Evolutionary conservation across 2,888 invertebrate species (phyloP), one percentile per base, ranked within the genome.

Genomic region (Autographa gamma): DNA sequence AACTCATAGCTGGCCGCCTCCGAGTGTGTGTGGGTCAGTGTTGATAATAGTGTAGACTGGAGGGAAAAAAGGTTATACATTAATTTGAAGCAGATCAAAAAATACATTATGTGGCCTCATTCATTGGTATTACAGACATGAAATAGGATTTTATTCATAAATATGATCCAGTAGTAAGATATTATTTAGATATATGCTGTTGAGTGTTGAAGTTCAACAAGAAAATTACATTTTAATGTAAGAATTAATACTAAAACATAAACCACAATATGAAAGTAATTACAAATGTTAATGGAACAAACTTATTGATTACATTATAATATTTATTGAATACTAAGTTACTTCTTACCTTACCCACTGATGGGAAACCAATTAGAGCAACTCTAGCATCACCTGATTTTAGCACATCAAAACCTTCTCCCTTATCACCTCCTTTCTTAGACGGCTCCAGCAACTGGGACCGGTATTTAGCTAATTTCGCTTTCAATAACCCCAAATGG

Each of bases 361-460:
- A 99, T 9, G 99, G 99, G 91, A 99, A 99, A 54, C 99, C 99
- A 85, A 99, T 99, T 7, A 99, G 96, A 9, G 99, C 99, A 16
- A 99, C 99, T 88, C 99, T 96, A 11, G 99, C 99, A 97, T 99
- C 99, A 62, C 99, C 99, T 85, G 99, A 99, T 93, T 99, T 99
- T 83, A 99, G 96, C 13, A 99, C 99, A 97, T 99, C 99, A 94
- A 99, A 99, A 0, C 99, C 99, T 93, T 98, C 98, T 31, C 99
- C 99, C 91, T 99, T 99, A 82, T 98, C 99, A 25, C 95, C 96
- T 16, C 95, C 97, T 93, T 99, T 99, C 86, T 99, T 98, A 0
- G 98, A 96, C 0, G 99, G 99, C 90, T 99, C 99, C 70, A 99
- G 92, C 58, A 99, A 93, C 91, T 99, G 99, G 1, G 99, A 98